Evolutionary conservation across 1,140 invertebrate species (phyloP).

Genomic region (Apis dorsata): DNA sequence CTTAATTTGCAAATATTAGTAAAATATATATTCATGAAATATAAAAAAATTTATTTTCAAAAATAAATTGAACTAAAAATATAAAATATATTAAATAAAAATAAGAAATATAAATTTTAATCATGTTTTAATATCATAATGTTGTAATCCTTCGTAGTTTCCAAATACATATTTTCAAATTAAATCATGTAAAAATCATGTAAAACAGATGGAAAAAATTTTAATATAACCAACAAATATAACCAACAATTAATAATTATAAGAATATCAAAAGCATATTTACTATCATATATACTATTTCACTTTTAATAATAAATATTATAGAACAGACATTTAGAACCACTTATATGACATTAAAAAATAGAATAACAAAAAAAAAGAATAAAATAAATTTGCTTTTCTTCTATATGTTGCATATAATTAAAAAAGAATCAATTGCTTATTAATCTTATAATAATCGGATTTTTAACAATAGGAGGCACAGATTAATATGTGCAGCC

Average conservation of each 20-base stretch:
- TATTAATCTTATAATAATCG: conserved; percentile 16
- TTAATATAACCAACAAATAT: neutral
- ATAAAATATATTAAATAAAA: neutral
- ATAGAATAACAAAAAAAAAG: neutral
- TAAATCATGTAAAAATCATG: neutral
- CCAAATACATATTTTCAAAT: neutral
- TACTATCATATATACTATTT: neutral
- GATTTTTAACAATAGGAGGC: conserved; percentile 3
- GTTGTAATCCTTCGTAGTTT: too few relatives aligned
- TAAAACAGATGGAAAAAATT: neutral
- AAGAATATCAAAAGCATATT: neutral
- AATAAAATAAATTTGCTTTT: conserved; percentile 1
- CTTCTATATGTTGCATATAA: neutral
- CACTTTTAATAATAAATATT: neutral
- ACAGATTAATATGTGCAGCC: conserved; percentile 31
- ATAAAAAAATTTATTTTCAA: conserved; percentile 3
- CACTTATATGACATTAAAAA: neutral
- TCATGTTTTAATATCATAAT: neutral
- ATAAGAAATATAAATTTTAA: neutral
- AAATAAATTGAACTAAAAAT: neutral
- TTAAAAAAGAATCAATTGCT: neutral
- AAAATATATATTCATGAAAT: conserved; percentile 1
- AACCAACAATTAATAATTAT: neutral
- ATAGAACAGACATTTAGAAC: neutral
- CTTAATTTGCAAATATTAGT: neutral